Conservation (phyloP, 2,797 vertebrate species). For the Remorina albescens region DNA sequence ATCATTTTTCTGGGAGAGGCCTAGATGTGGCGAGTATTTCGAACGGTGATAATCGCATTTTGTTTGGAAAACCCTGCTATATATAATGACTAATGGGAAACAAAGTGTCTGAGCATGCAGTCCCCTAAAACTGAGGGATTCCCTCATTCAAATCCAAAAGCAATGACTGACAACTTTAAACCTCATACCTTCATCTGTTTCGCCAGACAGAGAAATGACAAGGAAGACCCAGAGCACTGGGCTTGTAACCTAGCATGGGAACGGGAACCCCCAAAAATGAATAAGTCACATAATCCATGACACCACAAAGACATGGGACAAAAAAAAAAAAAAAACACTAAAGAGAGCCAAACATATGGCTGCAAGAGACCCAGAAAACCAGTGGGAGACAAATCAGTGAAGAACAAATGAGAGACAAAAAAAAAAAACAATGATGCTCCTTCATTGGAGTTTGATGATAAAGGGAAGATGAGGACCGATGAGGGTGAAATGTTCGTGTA, state of each 20-base stretch:
- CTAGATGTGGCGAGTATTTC: conserved; percentile 43
- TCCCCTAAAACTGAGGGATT: conserved; percentile 63
- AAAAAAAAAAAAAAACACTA: conserved; percentile 51
- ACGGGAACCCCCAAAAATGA: conserved; percentile 60
- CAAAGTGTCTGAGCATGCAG: conserved; percentile 76
- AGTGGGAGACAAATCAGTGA: conserved; percentile 40
- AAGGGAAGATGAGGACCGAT: conserved; percentile 56
- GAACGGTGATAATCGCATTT: conserved; percentile 64
- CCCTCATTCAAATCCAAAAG: conserved; percentile 67
- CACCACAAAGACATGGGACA: conserved; percentile 68
- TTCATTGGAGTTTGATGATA: conserved; percentile 53
- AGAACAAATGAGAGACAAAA: conserved; percentile 38
- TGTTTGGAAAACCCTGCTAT: conserved; percentile 72
- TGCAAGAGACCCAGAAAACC: conserved; percentile 31
- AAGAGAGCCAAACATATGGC: conserved; percentile 56
- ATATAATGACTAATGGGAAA: conserved; percentile 79
- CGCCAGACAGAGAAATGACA: conserved; percentile 47
- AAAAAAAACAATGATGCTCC: conserved; percentile 63
- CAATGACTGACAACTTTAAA: conserved; percentile 43
- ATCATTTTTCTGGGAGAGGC: conserved; percentile 64
- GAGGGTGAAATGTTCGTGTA: conserved; percentile 45
- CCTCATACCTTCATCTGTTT: conserved; percentile 55
- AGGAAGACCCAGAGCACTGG: conserved; percentile 42
- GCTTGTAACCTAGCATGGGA: conserved; percentile 52
- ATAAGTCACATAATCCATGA: conserved; percentile 75